Conservation (phyloP, 2,113 vertebrate species). For the Phrynosoma blainvillii region DNA sequence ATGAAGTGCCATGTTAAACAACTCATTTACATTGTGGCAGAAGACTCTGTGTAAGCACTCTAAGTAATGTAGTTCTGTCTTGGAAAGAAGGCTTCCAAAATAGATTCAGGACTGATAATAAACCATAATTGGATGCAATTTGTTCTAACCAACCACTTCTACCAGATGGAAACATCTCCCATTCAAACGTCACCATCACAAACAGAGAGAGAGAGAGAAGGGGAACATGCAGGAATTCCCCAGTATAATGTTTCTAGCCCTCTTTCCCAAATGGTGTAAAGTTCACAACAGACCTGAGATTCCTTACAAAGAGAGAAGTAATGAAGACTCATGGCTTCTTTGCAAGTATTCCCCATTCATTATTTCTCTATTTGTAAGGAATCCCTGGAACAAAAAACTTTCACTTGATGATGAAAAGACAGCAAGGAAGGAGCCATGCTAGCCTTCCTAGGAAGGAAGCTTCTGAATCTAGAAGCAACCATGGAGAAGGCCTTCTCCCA, state of each 20-base stretch:
- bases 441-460: too few species aligned
- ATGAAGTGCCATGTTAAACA: conserved; percentile 75
- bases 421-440: too few species aligned
- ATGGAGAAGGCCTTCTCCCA: too few species aligned
- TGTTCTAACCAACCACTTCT: conserved; percentile 40
- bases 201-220: not conserved
- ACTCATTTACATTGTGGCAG: conserved; percentile 74
- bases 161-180: not conserved
- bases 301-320: conserved; percentile 12
- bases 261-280: not conserved
- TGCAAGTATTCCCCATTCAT: not conserved
- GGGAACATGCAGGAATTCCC: not conserved
- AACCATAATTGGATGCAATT: conserved; percentile 50
- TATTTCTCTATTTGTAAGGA: conserved; percentile 14
- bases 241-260: not conserved
- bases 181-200: conserved; percentile 13
- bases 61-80: conserved; percentile 71
- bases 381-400: not conserved
- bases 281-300: conserved; percentile 1
- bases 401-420: too few species aligned
- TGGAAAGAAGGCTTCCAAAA: conserved; percentile 52
- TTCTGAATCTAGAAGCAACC: too few species aligned
- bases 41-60: conserved; percentile 62
- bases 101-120: conserved; percentile 49
- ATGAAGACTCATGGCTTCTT: not conserved